Evolutionary conservation across 2,888 invertebrate genomes (phyloP).

Genomic region (Pemphredon lugubris): DNA sequence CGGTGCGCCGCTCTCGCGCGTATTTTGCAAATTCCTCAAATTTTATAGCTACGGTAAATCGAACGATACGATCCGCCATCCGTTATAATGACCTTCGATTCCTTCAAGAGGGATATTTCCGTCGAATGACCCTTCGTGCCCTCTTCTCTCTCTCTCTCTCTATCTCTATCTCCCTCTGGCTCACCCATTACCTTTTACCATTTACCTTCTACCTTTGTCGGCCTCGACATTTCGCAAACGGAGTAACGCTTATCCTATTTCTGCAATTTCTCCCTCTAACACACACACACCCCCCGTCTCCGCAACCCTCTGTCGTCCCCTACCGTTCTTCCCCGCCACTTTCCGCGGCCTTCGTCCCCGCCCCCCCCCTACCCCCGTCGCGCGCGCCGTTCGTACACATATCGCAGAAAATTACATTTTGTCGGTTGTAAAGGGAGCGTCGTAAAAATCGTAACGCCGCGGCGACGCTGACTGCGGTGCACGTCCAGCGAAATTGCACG

Average conservation of each 20-base stretch:
- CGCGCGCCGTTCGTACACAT: slow-evolving; percentile 57
- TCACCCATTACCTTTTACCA: too few relatives aligned
- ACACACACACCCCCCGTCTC: too few relatives aligned
- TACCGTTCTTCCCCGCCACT: neutral
- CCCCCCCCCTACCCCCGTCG: slow-evolving; percentile 23
- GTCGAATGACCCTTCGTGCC: slow-evolving; percentile 18
- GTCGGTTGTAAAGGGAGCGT: slow-evolving; percentile 77
- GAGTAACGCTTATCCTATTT: too few relatives aligned
- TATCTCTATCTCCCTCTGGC: too few relatives aligned
- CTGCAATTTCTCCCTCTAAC: too few relatives aligned
- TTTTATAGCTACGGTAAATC: slow-evolving; percentile 56
- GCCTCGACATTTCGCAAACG: too few relatives aligned
- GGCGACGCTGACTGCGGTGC: slow-evolving; percentile 70
- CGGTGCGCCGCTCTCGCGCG: slow-evolving; percentile 34
- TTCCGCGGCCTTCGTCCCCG: neutral
- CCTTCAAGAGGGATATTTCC: slow-evolving; percentile 13
- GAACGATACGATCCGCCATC: slow-evolving; percentile 46
- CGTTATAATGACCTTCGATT: slow-evolving; percentile 50
- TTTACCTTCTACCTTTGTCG: too few relatives aligned
- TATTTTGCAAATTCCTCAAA: slow-evolving; percentile 52
- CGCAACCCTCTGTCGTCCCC: too few relatives aligned
- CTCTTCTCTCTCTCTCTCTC: too few relatives aligned
- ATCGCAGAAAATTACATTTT: slow-evolving; percentile 78
- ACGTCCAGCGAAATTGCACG: slow-evolving; percentile 74
- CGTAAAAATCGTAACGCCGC: slow-evolving; percentile 79